Conservation (phyloP, 2,113 vertebrate genomes). For the Coregonus clupeaformis region DNA sequence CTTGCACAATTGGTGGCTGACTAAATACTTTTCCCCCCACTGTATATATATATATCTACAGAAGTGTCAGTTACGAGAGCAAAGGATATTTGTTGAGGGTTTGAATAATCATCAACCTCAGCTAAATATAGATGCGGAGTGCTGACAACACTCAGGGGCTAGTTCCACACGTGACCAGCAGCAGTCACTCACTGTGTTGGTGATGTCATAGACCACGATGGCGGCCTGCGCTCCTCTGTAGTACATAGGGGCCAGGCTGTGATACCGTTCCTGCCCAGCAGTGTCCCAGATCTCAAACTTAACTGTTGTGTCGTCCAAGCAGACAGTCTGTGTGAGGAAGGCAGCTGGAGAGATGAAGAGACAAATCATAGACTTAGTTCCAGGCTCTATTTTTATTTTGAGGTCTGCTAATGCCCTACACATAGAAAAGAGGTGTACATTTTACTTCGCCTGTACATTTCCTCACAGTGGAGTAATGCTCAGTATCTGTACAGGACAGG, state of each 20-base stretch:
- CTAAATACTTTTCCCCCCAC: too few species aligned
- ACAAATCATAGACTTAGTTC: background rate
- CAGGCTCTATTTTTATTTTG: too few species aligned
- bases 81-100: constrained; percentile 36
- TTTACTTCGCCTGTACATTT: too few species aligned
- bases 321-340: constrained; percentile 98
- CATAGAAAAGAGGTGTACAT: too few species aligned
- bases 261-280: constrained; percentile 95
- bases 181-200: constrained; percentile 86
- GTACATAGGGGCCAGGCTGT: constrained; percentile 98
- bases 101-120: constrained; percentile 50
- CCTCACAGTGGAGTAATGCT: too few species aligned
- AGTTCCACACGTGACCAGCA: background rate
- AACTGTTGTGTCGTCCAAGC: constrained; percentile 97
- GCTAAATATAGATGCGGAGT: constrained; percentile 22
- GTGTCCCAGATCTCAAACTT: constrained; percentile 99
- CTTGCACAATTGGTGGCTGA: too few species aligned
- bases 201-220: constrained; percentile 98
- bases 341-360: constrained; percentile 76
- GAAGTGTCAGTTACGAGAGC: constrained; percentile 10
- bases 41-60: background rate
- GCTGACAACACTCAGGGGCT: background rate
- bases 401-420: too few species aligned
- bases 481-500: too few species aligned
- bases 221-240: constrained; percentile 96